Base-by-base conservation (phyloP, 2,888 invertebrate species). In the Saturnia pavonia region DNA sequence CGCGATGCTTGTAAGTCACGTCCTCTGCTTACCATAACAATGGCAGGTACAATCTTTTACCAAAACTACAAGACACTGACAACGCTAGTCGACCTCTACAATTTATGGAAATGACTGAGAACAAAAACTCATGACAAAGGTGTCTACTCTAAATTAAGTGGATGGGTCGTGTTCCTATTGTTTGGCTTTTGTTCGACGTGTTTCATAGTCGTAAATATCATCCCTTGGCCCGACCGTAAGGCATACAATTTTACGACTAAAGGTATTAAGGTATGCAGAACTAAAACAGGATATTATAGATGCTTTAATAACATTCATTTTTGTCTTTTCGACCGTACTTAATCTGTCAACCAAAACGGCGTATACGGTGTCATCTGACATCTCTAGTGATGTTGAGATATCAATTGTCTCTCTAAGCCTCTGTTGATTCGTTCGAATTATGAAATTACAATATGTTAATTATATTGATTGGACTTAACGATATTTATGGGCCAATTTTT, bases 121-220 rank as follows among this genome's bases (percentile, higher is more conserved):
- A 92, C 92, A 92, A 92, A 92, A 92, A 91, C 90, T 85, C 85
- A 85, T 85, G 88, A 93, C 93, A 91, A 91, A 91, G 91, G 93
- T 94, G 92, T 92, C 91, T 92, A 92, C 91, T 89, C 88, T 85
- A 92, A 91, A 93, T 92, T 91, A 91, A 92, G 88, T 91, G 89
- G 91, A 93, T 91, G 91, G 91, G 91, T 86, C 86, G 91, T 80
- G 80, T 86, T 83, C 79, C 87, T 76, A 89, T 92, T 92, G 91
- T 93, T 83, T 87, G 85, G 80, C 86, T 77, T 86, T 90, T 89
- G 91, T 91, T 85, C 80, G 79, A 74, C 75, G 73, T 75, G 78
- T 77, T 80, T 81, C 75, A 83, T 87, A 81, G 87, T 90, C 91
- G 87, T 92, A 92, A 92, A 92, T 90, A 89, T 86, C 87, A 86